Base-by-base conservation (phyloP, 2,797 vertebrate species). In the Molossus molossus region DNA sequence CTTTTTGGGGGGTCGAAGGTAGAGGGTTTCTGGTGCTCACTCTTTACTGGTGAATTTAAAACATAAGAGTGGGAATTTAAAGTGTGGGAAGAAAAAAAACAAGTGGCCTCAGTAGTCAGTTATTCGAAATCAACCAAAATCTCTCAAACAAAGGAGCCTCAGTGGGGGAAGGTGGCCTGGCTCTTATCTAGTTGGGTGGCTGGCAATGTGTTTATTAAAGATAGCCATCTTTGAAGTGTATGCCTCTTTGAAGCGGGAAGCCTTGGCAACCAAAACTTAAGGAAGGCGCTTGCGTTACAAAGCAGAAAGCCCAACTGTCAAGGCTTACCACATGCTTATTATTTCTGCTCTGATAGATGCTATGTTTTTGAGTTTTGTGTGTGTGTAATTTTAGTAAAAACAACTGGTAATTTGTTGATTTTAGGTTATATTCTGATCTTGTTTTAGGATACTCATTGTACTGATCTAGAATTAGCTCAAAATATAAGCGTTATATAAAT, bases 31-130 rank as follows among this genome's bases (percentile, higher is more conserved):
- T 60, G 50, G 37, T n/a, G 67, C 67, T 93, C 57, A 73, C 33
- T 48, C 67, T 93, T 88, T 93, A 81, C 33, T 88, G 76, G 48
- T 93, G 92, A 88, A 57, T 82, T 88, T 88, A 82, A 88, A 93
- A 88, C 72, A 29, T 87, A n/a, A 64, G n/a, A 93, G 58, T 8
- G 15, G 77, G 92, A 88, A 88, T 88, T 87, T 73, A 75, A 73
- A 82, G 77, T 17, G 4, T 21, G 29, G 79, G 58, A 88, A 82
- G 80, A 65, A 40, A 55, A 93, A 81, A 81, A 64, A 21, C 58
- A 75, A 88, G 37, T 75, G 50, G 48, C 85, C 37, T 29, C 57
- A 88, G 33, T 48, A 8, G 27, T 73, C 69, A 48, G 67, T 82
- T 73, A 82, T 21, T 21, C 18, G 27, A 75, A 82, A 73, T 82